phyloP scores from a whole-genome alignment of 2,888 invertebrate species.

The Noctua comes region DNA sequence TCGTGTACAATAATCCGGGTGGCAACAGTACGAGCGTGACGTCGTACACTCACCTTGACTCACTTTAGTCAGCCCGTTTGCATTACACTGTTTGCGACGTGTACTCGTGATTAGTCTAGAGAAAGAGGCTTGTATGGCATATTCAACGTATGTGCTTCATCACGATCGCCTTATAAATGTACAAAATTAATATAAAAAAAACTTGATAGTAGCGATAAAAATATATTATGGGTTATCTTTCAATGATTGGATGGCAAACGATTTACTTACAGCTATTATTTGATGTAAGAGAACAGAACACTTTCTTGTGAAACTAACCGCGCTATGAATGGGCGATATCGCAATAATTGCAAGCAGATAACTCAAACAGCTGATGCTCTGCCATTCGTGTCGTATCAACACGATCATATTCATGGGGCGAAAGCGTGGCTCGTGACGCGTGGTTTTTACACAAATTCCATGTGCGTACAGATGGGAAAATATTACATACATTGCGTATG shows the following conservation, averaged over 20 bases:
- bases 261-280: conserved; percentile 38
- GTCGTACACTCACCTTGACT: conserved; percentile 87
- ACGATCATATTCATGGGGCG: conserved; percentile 82
- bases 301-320: conserved; percentile 77
- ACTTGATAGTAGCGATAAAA: conserved; percentile 1
- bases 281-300: conserved; percentile 65
- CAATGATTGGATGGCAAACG: conserved; percentile 6
- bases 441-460: conserved; percentile 68
- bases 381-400: conserved; percentile 81
- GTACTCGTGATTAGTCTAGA: conserved; percentile 81
- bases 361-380: conserved; percentile 86
- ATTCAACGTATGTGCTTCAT: conserved; percentile 9
- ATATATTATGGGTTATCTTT: conserved; percentile 2
- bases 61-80: conserved; percentile 86
- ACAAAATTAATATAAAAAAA: background rate
- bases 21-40: conserved; percentile 83
- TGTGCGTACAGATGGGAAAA: conserved; percentile 54
- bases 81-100: conserved; percentile 80
- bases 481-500: conserved; percentile 56
- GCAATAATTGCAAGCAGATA: conserved; percentile 81
- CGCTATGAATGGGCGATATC: conserved; percentile 81
- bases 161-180: conserved; percentile 19
- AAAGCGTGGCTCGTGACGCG: conserved; percentile 80
- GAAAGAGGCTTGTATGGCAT: conserved; percentile 69
- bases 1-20: conserved; percentile 83